A percentile compares a stretch with the other conserved stretches of the same genome.
These are phyloP conservation scores for Coregonus ussuriensis DNA, from an alignment of 2,797 vertebrate species.

Conservation along the genomic window DNA sequence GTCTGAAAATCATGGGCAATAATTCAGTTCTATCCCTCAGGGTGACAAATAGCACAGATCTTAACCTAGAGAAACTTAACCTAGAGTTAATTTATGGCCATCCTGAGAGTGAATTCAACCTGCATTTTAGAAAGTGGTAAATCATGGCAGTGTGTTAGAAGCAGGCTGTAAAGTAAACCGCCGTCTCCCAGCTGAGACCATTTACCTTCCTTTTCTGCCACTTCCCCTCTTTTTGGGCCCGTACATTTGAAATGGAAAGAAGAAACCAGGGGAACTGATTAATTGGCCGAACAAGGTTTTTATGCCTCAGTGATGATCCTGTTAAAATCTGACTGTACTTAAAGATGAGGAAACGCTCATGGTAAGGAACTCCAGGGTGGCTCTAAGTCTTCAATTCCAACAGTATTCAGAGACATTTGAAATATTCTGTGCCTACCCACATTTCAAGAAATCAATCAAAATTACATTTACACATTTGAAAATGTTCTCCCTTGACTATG, in stretches of 20 bases:
- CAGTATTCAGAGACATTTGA: neutral
- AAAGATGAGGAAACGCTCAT: conserved; percentile 34
- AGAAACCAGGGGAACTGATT: conserved; percentile 46
- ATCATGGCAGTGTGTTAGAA: neutral
- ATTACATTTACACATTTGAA: neutral
- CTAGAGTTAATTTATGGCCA: too few relatives aligned
- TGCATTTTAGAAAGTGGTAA: conserved; percentile 19
- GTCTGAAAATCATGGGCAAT: too few relatives aligned
- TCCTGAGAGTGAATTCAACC: too few relatives aligned
- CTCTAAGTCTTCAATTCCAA: neutral
- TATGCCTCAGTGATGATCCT: conserved; percentile 46
- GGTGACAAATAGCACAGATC: neutral
- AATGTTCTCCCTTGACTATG: neutral
- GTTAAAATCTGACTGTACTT: conserved; percentile 48
- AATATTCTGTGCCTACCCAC: too few relatives aligned
- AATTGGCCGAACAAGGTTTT: conserved; percentile 41
- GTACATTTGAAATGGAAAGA: conserved; percentile 18
- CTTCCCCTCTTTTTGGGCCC: too few relatives aligned
- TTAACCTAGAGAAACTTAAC: neutral
- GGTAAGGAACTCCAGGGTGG: neutral
- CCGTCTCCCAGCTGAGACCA: conserved; percentile 16
- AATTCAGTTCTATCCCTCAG: too few relatives aligned
- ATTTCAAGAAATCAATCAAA: too few relatives aligned
- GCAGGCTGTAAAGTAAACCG: conserved; percentile 49
- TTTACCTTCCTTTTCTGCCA: too few relatives aligned